A percentile compares a stretch with the other conserved stretches of the same genome.
phyloP scores from a whole-genome alignment of 2,888 invertebrate species.

The Hybos culiciformis region DNA sequence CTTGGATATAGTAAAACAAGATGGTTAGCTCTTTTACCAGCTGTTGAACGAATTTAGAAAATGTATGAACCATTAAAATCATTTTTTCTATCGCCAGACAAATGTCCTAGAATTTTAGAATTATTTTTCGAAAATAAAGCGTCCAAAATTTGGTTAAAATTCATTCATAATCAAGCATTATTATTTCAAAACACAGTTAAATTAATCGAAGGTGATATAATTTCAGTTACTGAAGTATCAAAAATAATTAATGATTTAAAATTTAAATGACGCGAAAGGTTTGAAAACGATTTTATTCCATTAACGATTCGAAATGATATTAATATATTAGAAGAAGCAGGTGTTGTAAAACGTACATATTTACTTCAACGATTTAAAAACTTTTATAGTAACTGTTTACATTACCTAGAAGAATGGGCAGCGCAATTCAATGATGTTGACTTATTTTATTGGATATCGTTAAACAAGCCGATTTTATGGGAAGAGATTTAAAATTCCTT shows the following conservation, averaged over 20 bases:
- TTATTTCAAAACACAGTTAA: not conserved
- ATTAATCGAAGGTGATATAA: conserved; percentile 1
- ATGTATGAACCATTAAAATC: conserved; percentile 6
- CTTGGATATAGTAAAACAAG: conserved; percentile 9
- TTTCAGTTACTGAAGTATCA: not conserved
- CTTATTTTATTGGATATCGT: conserved; percentile 2
- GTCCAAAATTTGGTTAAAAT: not conserved
- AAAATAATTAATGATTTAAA: not conserved
- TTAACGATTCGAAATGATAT: not conserved
- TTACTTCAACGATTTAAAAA: not conserved
- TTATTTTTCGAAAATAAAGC: conserved; percentile 1
- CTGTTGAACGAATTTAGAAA: conserved; percentile 4
- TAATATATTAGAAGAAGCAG: not conserved
- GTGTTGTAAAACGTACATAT: not conserved
- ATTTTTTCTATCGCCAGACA: conserved; percentile 3
- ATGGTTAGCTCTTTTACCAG: conserved; percentile 9
- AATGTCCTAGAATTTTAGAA: not conserved
- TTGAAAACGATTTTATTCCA: not conserved
- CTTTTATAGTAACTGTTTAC: not conserved
- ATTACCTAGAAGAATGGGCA: conserved; percentile 4
- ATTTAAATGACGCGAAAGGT: not conserved
- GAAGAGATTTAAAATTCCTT: conserved; percentile 2
- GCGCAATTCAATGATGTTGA: not conserved
- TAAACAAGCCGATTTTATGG: conserved; percentile 4
- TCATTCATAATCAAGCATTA: conserved; percentile 1